A percentile compares a stretch with the other conserved stretches of the same genome.
Conservation (phyloP, 2,797 vertebrate genomes). For the Acipenser ruthenus region DNA sequence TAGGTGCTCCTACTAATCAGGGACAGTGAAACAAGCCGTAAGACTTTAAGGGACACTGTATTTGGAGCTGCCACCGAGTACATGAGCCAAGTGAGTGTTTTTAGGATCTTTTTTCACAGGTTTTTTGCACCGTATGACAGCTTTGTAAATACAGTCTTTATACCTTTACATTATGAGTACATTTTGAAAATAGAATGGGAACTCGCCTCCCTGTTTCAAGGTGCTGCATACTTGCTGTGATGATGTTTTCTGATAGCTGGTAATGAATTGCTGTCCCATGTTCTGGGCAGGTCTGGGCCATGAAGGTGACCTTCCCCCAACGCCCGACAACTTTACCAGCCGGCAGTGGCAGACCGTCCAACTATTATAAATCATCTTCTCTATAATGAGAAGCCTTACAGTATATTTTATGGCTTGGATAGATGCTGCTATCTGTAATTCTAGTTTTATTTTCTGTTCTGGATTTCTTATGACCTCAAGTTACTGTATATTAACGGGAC, state of each 20-base stretch:
- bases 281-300: background rate
- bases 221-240: background rate
- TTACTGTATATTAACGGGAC: no score
- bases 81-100: no score
- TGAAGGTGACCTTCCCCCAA: background rate
- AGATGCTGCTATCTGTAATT: background rate
- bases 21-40: no score
- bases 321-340: background rate
- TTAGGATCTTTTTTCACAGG: no score
- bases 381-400: background rate
- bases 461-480: no score
- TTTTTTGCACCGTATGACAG: background rate
- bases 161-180: background rate
- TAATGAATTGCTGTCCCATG: constrained; percentile 1
- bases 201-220: background rate
- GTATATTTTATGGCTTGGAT: background rate
- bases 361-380: background rate
- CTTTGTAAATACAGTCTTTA: constrained; percentile 4
- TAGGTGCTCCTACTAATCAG: no score
- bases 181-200: background rate
- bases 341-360: background rate
- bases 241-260: background rate
- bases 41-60: no score
- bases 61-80: no score
- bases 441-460: background rate